Conservation (phyloP, 92 coral and sea anemone species). For the Porites divaricata region DNA sequence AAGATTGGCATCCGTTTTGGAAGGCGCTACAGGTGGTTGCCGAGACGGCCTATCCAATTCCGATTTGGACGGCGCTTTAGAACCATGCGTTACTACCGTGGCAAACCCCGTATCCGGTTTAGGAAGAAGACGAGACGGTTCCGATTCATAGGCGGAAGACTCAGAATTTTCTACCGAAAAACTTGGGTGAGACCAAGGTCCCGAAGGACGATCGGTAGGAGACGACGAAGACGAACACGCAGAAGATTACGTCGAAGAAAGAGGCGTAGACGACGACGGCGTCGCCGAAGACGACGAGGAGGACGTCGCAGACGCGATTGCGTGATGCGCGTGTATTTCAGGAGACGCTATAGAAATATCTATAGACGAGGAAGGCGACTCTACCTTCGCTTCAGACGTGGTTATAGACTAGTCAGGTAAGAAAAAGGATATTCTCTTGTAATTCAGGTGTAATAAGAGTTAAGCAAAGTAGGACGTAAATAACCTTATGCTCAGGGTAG, state of each 20-base stretch:
- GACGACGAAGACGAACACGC: slow-evolving; percentile 31
- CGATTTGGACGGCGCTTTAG: slow-evolving; percentile 41
- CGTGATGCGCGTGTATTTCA: slow-evolving; percentile 9
- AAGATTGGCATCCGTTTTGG: slow-evolving; percentile 31
- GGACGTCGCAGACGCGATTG: slow-evolving; percentile 14
- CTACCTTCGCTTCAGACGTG: neutral
- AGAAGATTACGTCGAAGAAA: slow-evolving; percentile 30
- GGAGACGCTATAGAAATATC: slow-evolving; percentile 6
- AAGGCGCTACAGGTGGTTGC: slow-evolving; percentile 20
- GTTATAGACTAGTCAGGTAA: slow-evolving; percentile 18
- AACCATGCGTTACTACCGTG: slow-evolving; percentile 26
- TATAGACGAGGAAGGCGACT: slow-evolving; percentile 17
- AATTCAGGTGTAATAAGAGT: neutral
- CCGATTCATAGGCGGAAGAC: neutral
- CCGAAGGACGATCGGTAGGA: slow-evolving; percentile 17
- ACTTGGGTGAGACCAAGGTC: neutral
- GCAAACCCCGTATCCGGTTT: slow-evolving; percentile 30
- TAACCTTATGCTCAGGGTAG: too few relatives aligned
- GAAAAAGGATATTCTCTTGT: neutral
- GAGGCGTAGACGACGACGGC: slow-evolving; percentile 23
- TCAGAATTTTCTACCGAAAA: neutral
- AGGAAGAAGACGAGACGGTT: neutral
- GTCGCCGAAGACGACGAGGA: slow-evolving; percentile 22
- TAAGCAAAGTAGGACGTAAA: neutral
- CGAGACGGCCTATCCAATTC: neutral